Evolutionary conservation across 2,113 vertebrate genomes (phyloP), one percentile per base, ranked within the genome.

Genomic region (Callospermophilus lateralis): DNA sequence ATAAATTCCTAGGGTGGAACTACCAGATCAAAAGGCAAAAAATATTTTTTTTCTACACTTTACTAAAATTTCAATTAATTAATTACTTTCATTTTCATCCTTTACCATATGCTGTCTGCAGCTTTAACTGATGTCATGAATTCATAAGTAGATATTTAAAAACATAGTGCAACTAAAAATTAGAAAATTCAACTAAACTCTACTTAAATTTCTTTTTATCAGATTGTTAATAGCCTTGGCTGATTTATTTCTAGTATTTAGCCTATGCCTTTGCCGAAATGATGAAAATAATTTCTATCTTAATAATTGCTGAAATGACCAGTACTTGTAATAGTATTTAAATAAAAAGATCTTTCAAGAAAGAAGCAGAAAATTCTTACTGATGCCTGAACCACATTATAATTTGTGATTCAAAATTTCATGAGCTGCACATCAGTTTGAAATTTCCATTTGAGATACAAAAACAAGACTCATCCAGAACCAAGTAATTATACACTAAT

Each of bases 51-150:
- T n/a, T n/a, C n/a, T 37, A 73, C 0, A 17, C 51, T 79, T 83
- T 83, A 81, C 63, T 87, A 84, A 91, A 86, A 89, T 80, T 94
- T 95, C 16, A 87, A 68, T 6, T 45, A 89, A 89, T 73, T 28
- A 45, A 89, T 88, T 12, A 61, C 12, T 73, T 93, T 61, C 42
- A 78, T 79, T 95, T 88, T 28, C 2, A 81, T 78, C 26, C 28
- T 79, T 86, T 84, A 73, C 7, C 6, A 65, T 37, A 30, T 74
- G 7, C 16, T 95, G 4, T 76, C 6, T 73, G 6, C 32, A 67
- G 34, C 4, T 89, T 81, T 37, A 88, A 37, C 48, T 42, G 42
- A 53, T 67, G 19, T 17, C 45, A n/a, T 81, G 55, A 90, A 13
- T 81, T 91, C 24, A 37, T 51, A 72, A 30, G 26, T 2, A 92